phyloP scores from a whole-genome alignment of 1,140 invertebrate genomes.

The Bombus polaris region DNA sequence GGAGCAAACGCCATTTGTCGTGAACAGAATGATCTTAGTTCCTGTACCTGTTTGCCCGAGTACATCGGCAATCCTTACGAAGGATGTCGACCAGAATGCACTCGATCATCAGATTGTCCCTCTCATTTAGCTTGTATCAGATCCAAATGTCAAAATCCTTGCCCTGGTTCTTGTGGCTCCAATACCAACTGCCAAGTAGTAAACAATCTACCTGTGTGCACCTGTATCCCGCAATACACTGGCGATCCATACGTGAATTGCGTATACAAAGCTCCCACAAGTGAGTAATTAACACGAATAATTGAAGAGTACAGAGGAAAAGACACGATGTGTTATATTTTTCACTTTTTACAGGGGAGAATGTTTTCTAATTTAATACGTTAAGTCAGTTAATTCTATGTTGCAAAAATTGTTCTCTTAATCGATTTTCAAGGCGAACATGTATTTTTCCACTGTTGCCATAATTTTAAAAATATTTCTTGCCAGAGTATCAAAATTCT shows the following conservation, averaged over 20 bases:
- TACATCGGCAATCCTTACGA: constrained; percentile 90
- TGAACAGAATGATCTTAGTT: constrained; percentile 85
- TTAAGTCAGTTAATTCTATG: too few relatives aligned
- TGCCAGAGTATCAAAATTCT: too few relatives aligned
- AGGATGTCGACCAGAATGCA: constrained; percentile 89
- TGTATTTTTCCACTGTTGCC: too few relatives aligned
- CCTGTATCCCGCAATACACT: constrained; percentile 87
- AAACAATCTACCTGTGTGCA: constrained; percentile 89
- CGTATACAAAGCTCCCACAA: constrained; percentile 76
- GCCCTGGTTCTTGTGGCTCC: constrained; percentile 89
- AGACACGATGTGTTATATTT: not conserved
- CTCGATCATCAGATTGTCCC: constrained; percentile 88
- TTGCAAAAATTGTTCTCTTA: too few relatives aligned
- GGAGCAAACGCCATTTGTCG: constrained; percentile 89
- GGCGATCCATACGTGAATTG: constrained; percentile 90
- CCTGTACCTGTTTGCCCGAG: constrained; percentile 87
- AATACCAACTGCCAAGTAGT: constrained; percentile 90
- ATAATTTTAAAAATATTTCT: too few relatives aligned
- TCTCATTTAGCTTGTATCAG: constrained; percentile 88
- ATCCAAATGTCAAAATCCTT: constrained; percentile 89
- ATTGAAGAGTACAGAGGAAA: not conserved
- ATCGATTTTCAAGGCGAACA: too few relatives aligned
- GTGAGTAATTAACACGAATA: constrained; percentile 69
- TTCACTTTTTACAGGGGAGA: not conserved
- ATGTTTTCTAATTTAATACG: not conserved